Evolutionary conservation across 2,888 invertebrate genomes (phyloP).

Genomic region (Panorpa germanica): DNA sequence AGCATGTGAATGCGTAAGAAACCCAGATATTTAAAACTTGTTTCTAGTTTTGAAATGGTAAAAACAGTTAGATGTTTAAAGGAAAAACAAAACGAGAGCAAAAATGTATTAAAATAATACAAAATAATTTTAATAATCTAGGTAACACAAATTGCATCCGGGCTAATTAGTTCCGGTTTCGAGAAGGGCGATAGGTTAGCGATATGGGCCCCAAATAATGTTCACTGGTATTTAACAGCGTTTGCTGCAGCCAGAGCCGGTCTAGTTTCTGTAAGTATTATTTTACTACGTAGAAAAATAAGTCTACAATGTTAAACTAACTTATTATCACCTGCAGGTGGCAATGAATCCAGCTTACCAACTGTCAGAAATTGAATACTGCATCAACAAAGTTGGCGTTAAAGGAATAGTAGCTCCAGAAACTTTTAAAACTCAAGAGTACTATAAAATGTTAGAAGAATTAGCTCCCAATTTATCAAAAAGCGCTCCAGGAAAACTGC

Average conservation of each 20-base stretch:
- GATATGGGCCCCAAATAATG: constrained; percentile 63
- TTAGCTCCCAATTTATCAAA: constrained; percentile 36
- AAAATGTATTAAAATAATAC: too few species aligned
- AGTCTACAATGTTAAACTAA: constrained; percentile 6
- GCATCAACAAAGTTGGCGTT: constrained; percentile 49
- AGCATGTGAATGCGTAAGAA: too few species aligned
- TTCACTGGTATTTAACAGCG: constrained; percentile 54
- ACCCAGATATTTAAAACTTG: too few species aligned
- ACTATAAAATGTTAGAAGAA: constrained; percentile 36
- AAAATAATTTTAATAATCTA: too few species aligned
- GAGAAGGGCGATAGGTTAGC: constrained; percentile 67
- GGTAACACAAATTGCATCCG: too few species aligned
- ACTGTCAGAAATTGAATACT: constrained; percentile 49
- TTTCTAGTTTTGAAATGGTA: too few species aligned
- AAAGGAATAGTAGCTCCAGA: constrained; percentile 49
- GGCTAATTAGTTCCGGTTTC: too few species aligned
- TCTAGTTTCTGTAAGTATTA: constrained; percentile 39
- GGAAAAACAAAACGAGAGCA: too few species aligned
- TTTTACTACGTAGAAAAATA: background rate
- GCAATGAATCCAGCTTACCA: constrained; percentile 65
- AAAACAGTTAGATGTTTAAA: too few species aligned
- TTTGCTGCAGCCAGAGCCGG: constrained; percentile 59
- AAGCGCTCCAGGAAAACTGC: constrained; percentile 26
- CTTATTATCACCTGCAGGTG: constrained; percentile 42
- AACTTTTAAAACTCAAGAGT: constrained; percentile 41